Evolutionary conservation across 1,140 invertebrate genomes (phyloP), one percentile per base, ranked within the genome.

Genomic region (Scaptomyza hsui): DNA sequence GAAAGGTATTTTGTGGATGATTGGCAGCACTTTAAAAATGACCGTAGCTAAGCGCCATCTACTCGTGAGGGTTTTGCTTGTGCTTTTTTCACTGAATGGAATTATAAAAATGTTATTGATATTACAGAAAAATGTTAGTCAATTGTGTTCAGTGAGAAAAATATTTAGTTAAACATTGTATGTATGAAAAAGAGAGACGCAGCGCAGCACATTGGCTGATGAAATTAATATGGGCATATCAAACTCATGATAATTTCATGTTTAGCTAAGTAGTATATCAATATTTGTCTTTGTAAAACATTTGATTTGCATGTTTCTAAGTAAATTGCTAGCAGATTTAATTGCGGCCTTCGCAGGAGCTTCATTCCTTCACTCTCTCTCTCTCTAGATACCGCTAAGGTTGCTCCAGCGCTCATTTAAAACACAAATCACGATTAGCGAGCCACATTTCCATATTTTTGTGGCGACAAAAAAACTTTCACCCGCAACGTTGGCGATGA

Each of bases 401-500:
- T 2, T 47, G n/a, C 35, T 6, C 35, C 35, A n/a, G 32, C 10
- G 24, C 47, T 67, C 53, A 78, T 85, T 85, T 76, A 18, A 85
- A 73, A 76, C 80, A 83, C 75, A 83, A 83, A 83, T 83, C 80
- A 83, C 62, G 79, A 78, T 82, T 82, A 82, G 72, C 59, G 26
- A 37, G 39, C 48, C 61, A 51, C 75, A 82, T 70, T 74, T 82
- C 62, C 45, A 62, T 48, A 37, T 37, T 37, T 62, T 78, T 44
- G 21, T 29, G 63, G 47, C 29, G 12, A 15, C 42, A 15, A 35
- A 47, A 63, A 64, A 74, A 59, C 39, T 21, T 49, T 44, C 37
- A 15, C 37, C 29, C 53, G 45, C 72, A 65, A 67, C 32, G 32
- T n/a, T 37, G 32, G 32, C 32, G 55, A 42, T 41, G 53, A 12